These are phyloP conservation scores for Geopemphigus sp. DNA, from an alignment of 1,140 invertebrate genomes.

Conservation along the genomic window DNA sequence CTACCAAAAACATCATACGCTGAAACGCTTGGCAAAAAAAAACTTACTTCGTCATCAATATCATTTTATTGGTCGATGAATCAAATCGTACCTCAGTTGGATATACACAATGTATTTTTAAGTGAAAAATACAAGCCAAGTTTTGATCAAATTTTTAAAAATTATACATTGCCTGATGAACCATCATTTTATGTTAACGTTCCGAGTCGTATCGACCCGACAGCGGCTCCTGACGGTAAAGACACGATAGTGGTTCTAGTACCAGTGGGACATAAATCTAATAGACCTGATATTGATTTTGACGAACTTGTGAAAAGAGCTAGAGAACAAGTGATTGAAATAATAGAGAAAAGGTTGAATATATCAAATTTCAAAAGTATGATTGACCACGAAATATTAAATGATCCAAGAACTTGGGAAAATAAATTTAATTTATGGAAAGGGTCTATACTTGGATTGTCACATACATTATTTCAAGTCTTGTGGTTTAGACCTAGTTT, in stretches of 20 bases:
- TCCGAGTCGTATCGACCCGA: conserved; percentile 27
- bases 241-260: conserved; percentile 23
- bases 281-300: conserved; percentile 3
- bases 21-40: conserved; percentile 10
- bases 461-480: conserved; percentile 32
- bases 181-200: conserved; percentile 40
- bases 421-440: conserved; percentile 44
- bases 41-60: conserved; percentile 34
- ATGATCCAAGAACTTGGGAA: conserved; percentile 39
- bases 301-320: conserved; percentile 6
- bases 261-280: conserved; percentile 23
- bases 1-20: conserved; percentile 31
- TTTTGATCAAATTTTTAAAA: conserved; percentile 40
- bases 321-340: conserved; percentile 19
- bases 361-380: conserved; percentile 22
- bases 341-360: conserved; percentile 19
- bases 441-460: conserved; percentile 41
- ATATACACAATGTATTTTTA: conserved; percentile 33
- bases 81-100: not conserved
- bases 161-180: conserved; percentile 32
- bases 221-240: conserved; percentile 35
- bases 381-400: conserved; percentile 21
- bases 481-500: conserved; percentile 41
- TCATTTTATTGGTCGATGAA: conserved; percentile 39
- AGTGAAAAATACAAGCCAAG: conserved; percentile 21